Evolutionary conservation across 1,140 invertebrate genomes (phyloP).

Genomic region (Penaeus vannamei): DNA sequence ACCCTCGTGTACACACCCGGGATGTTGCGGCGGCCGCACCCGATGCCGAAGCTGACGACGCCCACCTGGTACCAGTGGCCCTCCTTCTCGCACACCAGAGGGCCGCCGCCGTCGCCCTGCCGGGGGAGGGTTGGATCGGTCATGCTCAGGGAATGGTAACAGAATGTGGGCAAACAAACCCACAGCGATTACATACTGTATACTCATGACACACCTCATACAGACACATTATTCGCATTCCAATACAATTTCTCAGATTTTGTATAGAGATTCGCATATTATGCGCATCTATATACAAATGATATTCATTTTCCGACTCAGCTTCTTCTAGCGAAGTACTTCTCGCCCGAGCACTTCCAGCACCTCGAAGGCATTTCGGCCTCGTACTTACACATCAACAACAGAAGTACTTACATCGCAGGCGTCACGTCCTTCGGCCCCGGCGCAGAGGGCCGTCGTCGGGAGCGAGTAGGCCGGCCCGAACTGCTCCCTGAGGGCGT

Average conservation of each 20-base stretch:
- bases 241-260: too few species aligned
- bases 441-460: slow-evolving; percentile 74
- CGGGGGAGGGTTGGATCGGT: slow-evolving; percentile 44
- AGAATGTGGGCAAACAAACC: too few species aligned
- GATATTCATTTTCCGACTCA: too few species aligned
- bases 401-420: slow-evolving; percentile 72
- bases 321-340: too few species aligned
- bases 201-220: too few species aligned
- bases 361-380: too few species aligned
- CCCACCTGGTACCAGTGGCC: slow-evolving; percentile 76
- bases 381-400: too few species aligned
- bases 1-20: slow-evolving; percentile 80
- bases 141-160: not conserved
- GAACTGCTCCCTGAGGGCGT: slow-evolving; percentile 72
- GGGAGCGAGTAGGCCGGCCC: slow-evolving; percentile 73
- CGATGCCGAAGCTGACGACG: slow-evolving; percentile 79
- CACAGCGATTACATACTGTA: too few species aligned
- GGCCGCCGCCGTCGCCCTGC: slow-evolving; percentile 82
- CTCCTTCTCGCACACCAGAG: slow-evolving; percentile 77
- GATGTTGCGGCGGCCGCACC: slow-evolving; percentile 75
- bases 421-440: slow-evolving; percentile 73
- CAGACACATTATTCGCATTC: too few species aligned
- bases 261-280: too few species aligned
- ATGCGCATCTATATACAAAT: too few species aligned
- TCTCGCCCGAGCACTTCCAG: too few species aligned